These are phyloP conservation scores for Zapornia atra DNA, from an alignment of 2,113 vertebrate species.

Conservation along the genomic window DNA sequence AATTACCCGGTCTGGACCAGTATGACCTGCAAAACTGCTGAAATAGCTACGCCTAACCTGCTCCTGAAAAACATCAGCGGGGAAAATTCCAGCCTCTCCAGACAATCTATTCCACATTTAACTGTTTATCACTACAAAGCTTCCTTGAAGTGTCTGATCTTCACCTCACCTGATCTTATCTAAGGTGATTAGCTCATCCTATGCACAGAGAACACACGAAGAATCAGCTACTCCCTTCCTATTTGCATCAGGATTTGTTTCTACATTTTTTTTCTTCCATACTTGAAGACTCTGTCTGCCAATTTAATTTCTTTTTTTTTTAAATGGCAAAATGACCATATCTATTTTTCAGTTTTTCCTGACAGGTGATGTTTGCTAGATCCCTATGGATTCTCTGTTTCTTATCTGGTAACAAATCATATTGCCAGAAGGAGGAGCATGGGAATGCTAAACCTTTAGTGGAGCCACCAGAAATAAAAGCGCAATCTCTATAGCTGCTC, in stretches of 20 bases:
- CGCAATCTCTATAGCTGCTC: background rate
- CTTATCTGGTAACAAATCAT: background rate
- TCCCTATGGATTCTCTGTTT: background rate
- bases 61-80: background rate
- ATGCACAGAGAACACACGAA: background rate
- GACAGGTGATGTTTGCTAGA: background rate
- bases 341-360: background rate
- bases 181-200: constrained; percentile 3
- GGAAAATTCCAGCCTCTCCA: constrained; percentile 30
- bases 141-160: background rate
- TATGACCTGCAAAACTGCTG: constrained; percentile 25
- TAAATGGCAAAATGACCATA: background rate
- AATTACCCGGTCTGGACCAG: background rate
- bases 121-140: constrained; percentile 55
- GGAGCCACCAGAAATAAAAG: background rate
- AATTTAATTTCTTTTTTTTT: background rate
- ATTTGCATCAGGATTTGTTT: constrained; percentile 11
- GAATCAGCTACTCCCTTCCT: background rate
- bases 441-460: background rate
- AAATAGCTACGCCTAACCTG: background rate
- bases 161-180: constrained; percentile 36
- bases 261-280: background rate
- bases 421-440: background rate
- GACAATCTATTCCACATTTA: constrained; percentile 37
- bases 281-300: background rate